Conservation (phyloP, 2,797 vertebrate genomes). For the Potorous gilbertii region DNA sequence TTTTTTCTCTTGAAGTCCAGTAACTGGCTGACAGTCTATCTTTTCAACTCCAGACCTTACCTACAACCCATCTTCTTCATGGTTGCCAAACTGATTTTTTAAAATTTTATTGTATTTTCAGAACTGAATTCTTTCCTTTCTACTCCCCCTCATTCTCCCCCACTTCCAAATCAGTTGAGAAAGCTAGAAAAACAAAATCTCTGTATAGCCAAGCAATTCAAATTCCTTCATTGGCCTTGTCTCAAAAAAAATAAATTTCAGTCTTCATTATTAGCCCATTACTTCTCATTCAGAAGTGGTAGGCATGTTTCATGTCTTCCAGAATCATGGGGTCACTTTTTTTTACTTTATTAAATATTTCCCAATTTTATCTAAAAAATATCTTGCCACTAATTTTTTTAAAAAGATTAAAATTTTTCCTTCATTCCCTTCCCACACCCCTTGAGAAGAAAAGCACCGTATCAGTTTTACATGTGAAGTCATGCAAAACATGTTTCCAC, state of each 20-base stretch:
- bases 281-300: background rate
- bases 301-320: background rate
- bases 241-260: background rate
- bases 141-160: too few relatives aligned
- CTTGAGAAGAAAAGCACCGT: background rate
- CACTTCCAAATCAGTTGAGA: background rate
- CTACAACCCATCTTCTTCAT: background rate
- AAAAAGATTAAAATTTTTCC: background rate
- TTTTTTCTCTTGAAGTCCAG: background rate
- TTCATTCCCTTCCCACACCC: background rate
- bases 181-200: background rate
- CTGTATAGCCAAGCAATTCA: background rate
- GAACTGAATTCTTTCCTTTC: background rate
- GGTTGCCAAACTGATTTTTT: background rate
- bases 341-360: too few relatives aligned
- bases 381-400: too few relatives aligned
- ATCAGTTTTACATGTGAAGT: background rate
- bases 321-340: background rate
- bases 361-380: too few relatives aligned
- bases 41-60: background rate
- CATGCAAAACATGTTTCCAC: background rate
- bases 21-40: background rate
- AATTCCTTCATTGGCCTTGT: background rate
- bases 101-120: background rate
- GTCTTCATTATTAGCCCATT: background rate